A percentile compares a stretch with the other conserved stretches of the same genome.
These are phyloP conservation scores for Bujurquina vittata DNA, from an alignment of 2,113 vertebrate species.

Conservation along the genomic window DNA sequence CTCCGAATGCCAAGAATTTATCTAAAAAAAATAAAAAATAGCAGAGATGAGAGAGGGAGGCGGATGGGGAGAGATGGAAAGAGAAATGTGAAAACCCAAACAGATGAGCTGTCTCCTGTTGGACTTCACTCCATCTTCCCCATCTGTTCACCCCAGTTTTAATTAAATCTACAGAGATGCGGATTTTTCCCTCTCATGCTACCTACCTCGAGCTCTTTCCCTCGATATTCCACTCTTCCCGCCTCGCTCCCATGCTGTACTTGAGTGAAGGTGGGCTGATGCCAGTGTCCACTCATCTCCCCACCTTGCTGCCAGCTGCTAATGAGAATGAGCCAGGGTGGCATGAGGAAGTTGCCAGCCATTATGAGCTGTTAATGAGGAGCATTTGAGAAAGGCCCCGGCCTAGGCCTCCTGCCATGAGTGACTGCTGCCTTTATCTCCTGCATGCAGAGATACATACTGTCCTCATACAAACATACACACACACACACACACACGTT, in stretches of 20 bases:
- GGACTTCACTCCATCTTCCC: slow-evolving; percentile 91
- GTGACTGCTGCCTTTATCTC: slow-evolving; percentile 48
- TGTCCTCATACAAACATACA: slow-evolving; percentile 13
- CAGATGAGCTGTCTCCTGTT: slow-evolving; percentile 94
- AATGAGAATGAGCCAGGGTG: slow-evolving; percentile 87
- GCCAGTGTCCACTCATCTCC: slow-evolving; percentile 92
- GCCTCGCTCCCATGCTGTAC: slow-evolving; percentile 78
- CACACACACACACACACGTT: not conserved
- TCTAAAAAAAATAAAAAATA: slow-evolving; percentile 72
- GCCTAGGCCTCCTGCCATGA: slow-evolving; percentile 72
- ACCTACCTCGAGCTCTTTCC: slow-evolving; percentile 69
- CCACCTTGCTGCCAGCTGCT: slow-evolving; percentile 90
- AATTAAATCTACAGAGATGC: slow-evolving; percentile 99
- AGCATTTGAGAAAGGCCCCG: slow-evolving; percentile 84
- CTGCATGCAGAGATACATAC: slow-evolving; percentile 28
- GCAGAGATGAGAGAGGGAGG: slow-evolving; percentile 42
- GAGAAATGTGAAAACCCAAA: slow-evolving; percentile 81
- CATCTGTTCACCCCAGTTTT: slow-evolving; percentile 97
- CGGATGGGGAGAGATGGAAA: slow-evolving; percentile 35
- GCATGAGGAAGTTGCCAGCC: slow-evolving; percentile 81
- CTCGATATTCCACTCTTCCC: slow-evolving; percentile 69
- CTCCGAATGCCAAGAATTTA: slow-evolving; percentile 85
- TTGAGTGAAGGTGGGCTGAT: slow-evolving; percentile 79
- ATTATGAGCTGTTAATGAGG: slow-evolving; percentile 95
- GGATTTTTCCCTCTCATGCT: slow-evolving; percentile 75